Percentiles rank a stretch among this genome's conserved stretches.
These are phyloP conservation scores for Neosilurus mollespiculum DNA, from an alignment of 2,797 vertebrate species.

Conservation along the genomic window DNA sequence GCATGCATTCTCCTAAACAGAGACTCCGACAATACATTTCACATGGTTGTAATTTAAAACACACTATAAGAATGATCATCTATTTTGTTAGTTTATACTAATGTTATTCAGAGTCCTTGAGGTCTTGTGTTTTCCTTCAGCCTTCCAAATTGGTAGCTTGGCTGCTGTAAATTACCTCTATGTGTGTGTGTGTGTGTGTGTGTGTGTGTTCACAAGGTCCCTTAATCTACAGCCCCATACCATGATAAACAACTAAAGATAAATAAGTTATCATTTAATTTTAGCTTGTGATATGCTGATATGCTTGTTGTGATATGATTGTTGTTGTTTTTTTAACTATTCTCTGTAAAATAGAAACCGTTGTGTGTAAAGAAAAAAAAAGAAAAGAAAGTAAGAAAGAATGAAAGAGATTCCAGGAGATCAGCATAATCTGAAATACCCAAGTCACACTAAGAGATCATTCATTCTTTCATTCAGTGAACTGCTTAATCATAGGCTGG, in stretches of 20 bases:
- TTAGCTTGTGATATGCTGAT: background rate
- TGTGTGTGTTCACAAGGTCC: background rate
- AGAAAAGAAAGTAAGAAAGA: too few species aligned
- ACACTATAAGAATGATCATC: background rate
- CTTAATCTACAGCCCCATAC: background rate
- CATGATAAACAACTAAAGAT: background rate
- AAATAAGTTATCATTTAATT: background rate
- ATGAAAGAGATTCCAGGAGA: too few species aligned
- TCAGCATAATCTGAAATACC: too few species aligned
- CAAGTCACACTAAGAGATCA: too few species aligned
- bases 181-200: background rate
- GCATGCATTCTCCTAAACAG: background rate
- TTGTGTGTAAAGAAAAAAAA: too few species aligned
- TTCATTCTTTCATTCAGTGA: too few species aligned
- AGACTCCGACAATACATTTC: background rate
- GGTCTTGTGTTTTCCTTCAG: background rate
- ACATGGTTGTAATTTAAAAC: background rate
- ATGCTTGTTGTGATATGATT: too few species aligned
- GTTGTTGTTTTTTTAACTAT: too few species aligned
- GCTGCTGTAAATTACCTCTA: background rate
- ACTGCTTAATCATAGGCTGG: too few species aligned
- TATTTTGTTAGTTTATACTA: too few species aligned
- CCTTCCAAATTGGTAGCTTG: background rate
- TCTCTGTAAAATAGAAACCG: too few species aligned
- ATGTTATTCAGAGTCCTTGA: background rate